Base-by-base conservation (phyloP, 1,140 invertebrate genomes). In the Hycleus phaleratus region DNA sequence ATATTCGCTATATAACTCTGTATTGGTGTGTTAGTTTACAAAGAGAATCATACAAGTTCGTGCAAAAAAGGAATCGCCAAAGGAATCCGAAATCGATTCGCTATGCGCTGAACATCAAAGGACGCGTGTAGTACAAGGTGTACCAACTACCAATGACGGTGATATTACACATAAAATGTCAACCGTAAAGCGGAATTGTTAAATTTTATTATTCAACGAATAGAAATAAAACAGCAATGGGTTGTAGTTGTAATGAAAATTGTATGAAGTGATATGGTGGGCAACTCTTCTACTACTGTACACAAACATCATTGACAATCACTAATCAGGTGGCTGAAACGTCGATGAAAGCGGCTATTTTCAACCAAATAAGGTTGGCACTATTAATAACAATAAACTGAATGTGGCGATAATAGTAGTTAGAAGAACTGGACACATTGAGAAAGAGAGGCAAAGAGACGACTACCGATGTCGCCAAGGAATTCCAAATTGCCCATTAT, bases 341-440 rank as follows among this genome's bases (percentile, higher is more conserved):
- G 66, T 65, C 59, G 56, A 62, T 58, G 55, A 60, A 62, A 66
- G 66, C 60, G 56, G 64, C 67, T 62, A 61, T 66, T 66, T 68
- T 59, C 56, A 49, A 62, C 71, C 71, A 39, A 72, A 72, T 72
- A 71, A 66, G 71, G 71, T 46, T 61, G 60, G 63, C 58, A 71
- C 71, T 73, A 73, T 73, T 73, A 73, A 73, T 73, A 73, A 73
- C 71, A 73, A 73, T 73, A 73, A 73, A 73, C 68, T 68, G 62
- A 69, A 71, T 68, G 70, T 73, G 71, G 66, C 67, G 70, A 73
- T 72, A 72, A 73, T 73, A 67, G 71, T 69, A 63, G 4, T 68
- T 70, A 58, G 60, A 65, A 68, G 68, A 67, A 68, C 58, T 60
- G 63, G 64, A 67, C 63, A 59, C 43, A 38, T 58, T 58, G 40